These are phyloP conservation scores for Drosophila tanythrix DNA, from an alignment of 2,888 invertebrate species.

Conservation along the genomic window DNA sequence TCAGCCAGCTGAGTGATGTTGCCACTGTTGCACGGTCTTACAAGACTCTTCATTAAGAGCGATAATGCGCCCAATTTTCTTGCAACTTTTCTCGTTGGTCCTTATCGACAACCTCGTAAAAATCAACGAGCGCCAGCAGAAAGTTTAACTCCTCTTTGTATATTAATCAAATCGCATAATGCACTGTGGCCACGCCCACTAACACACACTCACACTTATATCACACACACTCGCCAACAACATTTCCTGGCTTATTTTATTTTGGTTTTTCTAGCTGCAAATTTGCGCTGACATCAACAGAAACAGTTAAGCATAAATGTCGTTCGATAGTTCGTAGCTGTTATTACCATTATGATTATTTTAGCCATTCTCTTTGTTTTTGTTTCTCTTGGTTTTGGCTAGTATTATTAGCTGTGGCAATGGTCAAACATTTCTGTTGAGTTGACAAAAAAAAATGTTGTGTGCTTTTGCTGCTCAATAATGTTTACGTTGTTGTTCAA, in stretches of 20 bases:
- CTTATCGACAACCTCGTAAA: slow-evolving; percentile 55
- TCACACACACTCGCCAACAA: slow-evolving; percentile 19
- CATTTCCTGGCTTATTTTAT: slow-evolving; percentile 13
- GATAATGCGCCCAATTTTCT: slow-evolving; percentile 28
- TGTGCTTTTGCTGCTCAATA: slow-evolving; percentile 29
- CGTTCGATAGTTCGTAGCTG: slow-evolving; percentile 44
- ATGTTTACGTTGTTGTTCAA: slow-evolving; percentile 48
- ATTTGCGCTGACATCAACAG: slow-evolving; percentile 48
- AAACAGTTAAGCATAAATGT: slow-evolving; percentile 38
- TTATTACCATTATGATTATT: slow-evolving; percentile 33
- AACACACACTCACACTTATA: slow-evolving; percentile 1
- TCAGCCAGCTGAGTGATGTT: slow-evolving; percentile 42
- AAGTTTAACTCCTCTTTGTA: slow-evolving; percentile 38
- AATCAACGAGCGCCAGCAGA: slow-evolving; percentile 35
- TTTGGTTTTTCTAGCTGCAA: slow-evolving; percentile 11
- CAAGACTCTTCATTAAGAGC: slow-evolving; percentile 27
- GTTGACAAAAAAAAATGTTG: slow-evolving; percentile 62
- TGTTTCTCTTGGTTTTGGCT: slow-evolving; percentile 21
- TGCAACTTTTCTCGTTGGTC: slow-evolving; percentile 52
- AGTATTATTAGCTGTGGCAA: slow-evolving; percentile 35
- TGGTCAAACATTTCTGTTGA: slow-evolving; percentile 63
- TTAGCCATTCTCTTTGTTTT: slow-evolving; percentile 22
- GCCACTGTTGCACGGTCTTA: slow-evolving; percentile 21
- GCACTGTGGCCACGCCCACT: slow-evolving; percentile 39
- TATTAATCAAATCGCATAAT: slow-evolving; percentile 54